These are phyloP conservation scores for Caranx ignobilis DNA, from an alignment of 2,113 vertebrate species.

Conservation along the genomic window DNA sequence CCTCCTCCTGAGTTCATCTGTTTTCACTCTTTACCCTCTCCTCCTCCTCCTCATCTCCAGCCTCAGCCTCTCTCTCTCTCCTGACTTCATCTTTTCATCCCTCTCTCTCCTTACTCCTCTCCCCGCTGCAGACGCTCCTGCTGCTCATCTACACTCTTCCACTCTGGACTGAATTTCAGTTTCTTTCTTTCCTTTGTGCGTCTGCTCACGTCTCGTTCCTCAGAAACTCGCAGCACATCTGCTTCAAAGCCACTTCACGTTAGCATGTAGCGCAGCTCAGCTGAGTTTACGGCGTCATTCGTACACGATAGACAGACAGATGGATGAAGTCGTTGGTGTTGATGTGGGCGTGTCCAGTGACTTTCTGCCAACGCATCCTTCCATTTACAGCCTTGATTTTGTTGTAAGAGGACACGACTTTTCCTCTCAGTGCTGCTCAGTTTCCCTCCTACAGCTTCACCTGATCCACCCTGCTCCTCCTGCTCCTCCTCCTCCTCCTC, in stretches of 20 bases:
- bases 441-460: background rate
- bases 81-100: slow-evolving; percentile 40
- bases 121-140: background rate
- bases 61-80: slow-evolving; percentile 7
- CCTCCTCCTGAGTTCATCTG: slow-evolving; percentile 20
- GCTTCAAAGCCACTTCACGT: background rate
- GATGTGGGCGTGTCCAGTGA: background rate
- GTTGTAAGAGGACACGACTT: background rate
- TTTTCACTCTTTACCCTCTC: slow-evolving; percentile 26
- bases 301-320: background rate
- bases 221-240: background rate
- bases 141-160: slow-evolving; percentile 20
- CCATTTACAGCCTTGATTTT: background rate
- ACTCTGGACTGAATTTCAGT: background rate
- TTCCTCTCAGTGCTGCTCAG: background rate
- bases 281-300: background rate
- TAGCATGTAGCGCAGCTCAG: background rate
- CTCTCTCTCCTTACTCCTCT: background rate
- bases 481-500: background rate
- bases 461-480: background rate
- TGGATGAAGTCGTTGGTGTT: too few species aligned
- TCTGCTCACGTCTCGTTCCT: slow-evolving; percentile 4
- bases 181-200: slow-evolving; percentile 1
- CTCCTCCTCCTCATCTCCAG: slow-evolving; percentile 24
- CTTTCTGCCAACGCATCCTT: background rate